These are phyloP conservation scores for Paralinhomoeus sp. DNA, from an alignment of 2,888 invertebrate species.

Conservation along the genomic window DNA sequence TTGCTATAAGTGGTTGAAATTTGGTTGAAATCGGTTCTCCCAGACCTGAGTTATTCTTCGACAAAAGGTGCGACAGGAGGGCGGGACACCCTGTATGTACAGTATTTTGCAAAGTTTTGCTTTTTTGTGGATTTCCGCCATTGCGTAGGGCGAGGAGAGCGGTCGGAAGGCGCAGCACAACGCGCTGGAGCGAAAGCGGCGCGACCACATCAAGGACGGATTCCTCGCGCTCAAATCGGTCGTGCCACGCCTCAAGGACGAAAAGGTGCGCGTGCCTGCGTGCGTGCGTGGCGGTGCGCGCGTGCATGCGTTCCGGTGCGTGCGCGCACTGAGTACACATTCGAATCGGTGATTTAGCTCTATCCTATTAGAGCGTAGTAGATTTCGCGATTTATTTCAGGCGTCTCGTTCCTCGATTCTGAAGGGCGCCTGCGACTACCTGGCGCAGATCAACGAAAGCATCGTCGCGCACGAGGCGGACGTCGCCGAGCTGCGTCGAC, in stretches of 20 bases:
- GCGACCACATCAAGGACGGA: slow-evolving; percentile 97
- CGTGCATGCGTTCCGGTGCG: neutral
- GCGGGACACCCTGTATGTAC: too few relatives aligned
- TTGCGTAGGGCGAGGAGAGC: too few relatives aligned
- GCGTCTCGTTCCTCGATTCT: slow-evolving; percentile 79
- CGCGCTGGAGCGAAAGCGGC: slow-evolving; percentile 77
- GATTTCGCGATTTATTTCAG: too few relatives aligned
- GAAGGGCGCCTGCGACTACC: slow-evolving; percentile 93
- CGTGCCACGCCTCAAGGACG: slow-evolving; percentile 77
- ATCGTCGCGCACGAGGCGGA: slow-evolving; percentile 77
- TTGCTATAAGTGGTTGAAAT: too few relatives aligned
- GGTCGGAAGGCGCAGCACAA: slow-evolving; percentile 96
- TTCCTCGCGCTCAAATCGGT: slow-evolving; percentile 80
- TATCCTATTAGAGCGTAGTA: too few relatives aligned
- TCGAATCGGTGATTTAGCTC: too few relatives aligned
- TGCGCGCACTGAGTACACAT: slow-evolving; percentile 6
- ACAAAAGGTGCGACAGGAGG: too few relatives aligned
- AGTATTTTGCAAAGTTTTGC: too few relatives aligned
- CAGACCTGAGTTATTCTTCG: too few relatives aligned
- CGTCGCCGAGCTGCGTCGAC: slow-evolving; percentile 72
- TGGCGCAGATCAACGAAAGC: slow-evolving; percentile 76
- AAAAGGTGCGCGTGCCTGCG: slow-evolving; percentile 49
- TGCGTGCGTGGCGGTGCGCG: too few relatives aligned
- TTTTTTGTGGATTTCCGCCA: too few relatives aligned
- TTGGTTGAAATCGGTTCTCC: too few relatives aligned